Evolutionary conservation across 2,113 vertebrate species (phyloP), one percentile per base, ranked within the genome.

Genomic region (Oreochromis niloticus): DNA sequence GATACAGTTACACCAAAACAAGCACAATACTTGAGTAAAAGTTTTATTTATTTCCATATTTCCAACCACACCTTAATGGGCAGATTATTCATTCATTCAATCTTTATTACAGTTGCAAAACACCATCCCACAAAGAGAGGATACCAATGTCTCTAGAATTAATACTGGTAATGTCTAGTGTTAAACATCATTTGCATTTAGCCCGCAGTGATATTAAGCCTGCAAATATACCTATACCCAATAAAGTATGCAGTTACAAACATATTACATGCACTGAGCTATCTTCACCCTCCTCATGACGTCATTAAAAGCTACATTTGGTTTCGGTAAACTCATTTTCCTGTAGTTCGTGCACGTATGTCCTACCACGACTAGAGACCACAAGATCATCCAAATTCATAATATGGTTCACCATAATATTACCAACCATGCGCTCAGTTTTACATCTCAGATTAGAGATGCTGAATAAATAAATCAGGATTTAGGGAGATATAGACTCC

Each of bases 21-120:
- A 71, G 19, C 0, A 0, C 63, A 46, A 73, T 4, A 73, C 0
- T 0, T 46, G 39, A 73, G 22, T 0, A 43, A 16, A 27, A 16
- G 66, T 71, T 16, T 1, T 9, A 46, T 27, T 24, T 66, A 22
- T 66, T 66, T 66, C 34, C 19, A 43, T 73, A 0, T 73, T 73
- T 43, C 13, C 14, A 27, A 16, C 22, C 22, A 46, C 66, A 46
- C 22, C 22, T 73, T 27, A 17, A 48, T 48, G 9, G 1, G 22
- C 13, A 73, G 14, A 48, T 75, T 48, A 30, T 71, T 43, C n/a
- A 43, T 0, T 46, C 12, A 71, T 0, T 2, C 0, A 8, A 66
- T 39, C 34, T 66, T 66, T 22, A 66, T 39, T 39, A 22, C 19
- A 66, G 34, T 22, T 24, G 39, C 66, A 71, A 27, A 14, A 0